Percentiles rank a stretch among this genome's conserved stretches.
These are phyloP conservation scores for Malaclemys terrapin DNA, from an alignment of 2,113 vertebrate species.

Conservation along the genomic window DNA sequence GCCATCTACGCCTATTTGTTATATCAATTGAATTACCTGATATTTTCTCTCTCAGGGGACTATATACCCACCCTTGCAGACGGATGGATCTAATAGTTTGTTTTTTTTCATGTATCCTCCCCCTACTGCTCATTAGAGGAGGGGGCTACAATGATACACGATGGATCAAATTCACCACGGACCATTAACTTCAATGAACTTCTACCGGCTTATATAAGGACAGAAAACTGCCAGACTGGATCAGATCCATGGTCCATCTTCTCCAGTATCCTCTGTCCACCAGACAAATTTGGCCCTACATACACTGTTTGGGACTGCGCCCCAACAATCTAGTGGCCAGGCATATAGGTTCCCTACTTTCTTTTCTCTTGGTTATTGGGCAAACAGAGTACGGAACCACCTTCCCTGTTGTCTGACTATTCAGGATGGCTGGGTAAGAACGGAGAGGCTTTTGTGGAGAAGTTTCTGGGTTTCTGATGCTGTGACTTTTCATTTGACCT, in stretches of 20 bases:
- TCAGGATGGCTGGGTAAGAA: not conserved
- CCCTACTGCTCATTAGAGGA: too few species aligned
- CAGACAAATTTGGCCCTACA: not conserved
- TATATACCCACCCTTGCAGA: not conserved
- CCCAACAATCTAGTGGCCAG: accelerated
- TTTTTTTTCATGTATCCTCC: not conserved
- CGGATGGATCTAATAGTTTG: not conserved
- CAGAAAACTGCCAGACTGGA: not conserved
- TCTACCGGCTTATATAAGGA: not conserved
- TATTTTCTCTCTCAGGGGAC: not conserved
- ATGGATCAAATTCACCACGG: not conserved
- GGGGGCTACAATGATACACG: not conserved
- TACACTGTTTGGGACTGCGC: not conserved
- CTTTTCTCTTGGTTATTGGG: not conserved
- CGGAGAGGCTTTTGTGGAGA: not conserved
- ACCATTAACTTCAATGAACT: not conserved
- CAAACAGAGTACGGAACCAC: not conserved
- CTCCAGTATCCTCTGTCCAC: not conserved
- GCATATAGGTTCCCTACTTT: not conserved
- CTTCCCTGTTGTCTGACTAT: not conserved
- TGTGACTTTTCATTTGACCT: not conserved
- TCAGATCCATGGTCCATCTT: not conserved
- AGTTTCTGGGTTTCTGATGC: not conserved
- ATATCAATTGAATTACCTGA: not conserved
- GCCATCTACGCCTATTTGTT: not conserved